Evolutionary conservation across 2,888 invertebrate genomes (phyloP).

Genomic region (Blomia tropicalis): DNA sequence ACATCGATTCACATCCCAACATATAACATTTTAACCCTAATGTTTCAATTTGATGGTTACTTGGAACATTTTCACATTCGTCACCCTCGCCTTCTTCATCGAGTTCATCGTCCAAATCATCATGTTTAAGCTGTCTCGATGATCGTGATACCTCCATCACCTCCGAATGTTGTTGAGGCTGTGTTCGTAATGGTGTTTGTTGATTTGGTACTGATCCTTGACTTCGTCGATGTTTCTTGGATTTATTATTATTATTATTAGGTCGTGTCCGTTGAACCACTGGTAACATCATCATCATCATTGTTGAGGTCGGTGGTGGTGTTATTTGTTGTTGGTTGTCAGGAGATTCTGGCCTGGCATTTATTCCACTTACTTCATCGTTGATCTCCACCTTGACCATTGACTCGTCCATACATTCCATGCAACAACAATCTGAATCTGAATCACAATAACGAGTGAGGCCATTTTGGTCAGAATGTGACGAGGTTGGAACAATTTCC

Average conservation of each 20-base stretch:
- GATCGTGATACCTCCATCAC: not conserved
- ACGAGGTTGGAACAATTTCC: no score
- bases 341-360: no score
- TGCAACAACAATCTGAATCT: not conserved
- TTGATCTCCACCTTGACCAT: constrained; percentile 9
- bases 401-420: not conserved
- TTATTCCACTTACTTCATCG: no score
- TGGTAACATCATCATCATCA: not conserved
- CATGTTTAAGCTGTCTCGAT: not conserved
- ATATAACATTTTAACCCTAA: not conserved
- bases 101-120: not conserved
- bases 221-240: not conserved
- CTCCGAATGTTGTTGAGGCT: no score
- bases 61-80: not conserved
- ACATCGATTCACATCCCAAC: not conserved
- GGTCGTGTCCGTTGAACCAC: not conserved
- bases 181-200: no score
- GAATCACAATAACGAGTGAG: not conserved
- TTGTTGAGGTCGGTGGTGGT: not conserved
- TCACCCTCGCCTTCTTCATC: not conserved
- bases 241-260: not conserved
- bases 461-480: no score
- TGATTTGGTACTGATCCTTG: not conserved
- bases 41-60: constrained; percentile 5
- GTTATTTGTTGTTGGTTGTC: no score